phyloP scores from a whole-genome alignment of 2,888 invertebrate species.

The Ferdinandea cuprea region DNA sequence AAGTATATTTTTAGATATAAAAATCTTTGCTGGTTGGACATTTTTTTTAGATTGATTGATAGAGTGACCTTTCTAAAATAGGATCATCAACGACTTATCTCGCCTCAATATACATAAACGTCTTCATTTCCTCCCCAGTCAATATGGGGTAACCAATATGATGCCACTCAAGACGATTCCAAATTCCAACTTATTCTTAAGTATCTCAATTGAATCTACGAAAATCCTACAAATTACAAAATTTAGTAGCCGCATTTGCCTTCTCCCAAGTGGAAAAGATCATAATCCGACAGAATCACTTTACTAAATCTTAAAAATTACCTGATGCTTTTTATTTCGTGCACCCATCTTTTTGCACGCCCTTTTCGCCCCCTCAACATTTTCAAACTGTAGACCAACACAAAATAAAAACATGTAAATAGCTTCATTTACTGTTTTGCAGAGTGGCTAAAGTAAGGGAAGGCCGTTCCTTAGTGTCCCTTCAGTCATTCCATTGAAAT shows the following conservation, averaged over 20 bases:
- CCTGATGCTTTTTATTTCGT: conserved; percentile 67
- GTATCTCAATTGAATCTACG: neutral
- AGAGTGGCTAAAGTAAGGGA: conserved; percentile 6
- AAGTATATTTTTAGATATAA: too few relatives aligned
- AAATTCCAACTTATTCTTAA: neutral
- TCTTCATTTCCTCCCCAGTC: neutral
- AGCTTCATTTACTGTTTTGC: conserved; percentile 66
- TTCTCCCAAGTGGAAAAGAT: conserved; percentile 29
- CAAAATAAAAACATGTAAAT: conserved; percentile 67
- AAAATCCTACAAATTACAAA: neutral
- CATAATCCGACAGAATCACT: conserved; percentile 60
- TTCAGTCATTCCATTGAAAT: conserved; percentile 69
- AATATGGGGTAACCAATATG: neutral
- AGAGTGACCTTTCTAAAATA: too few relatives aligned
- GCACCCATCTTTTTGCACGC: neutral
- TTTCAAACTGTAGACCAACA: conserved; percentile 52
- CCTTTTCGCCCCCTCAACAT: neutral
- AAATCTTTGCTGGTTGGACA: too few relatives aligned
- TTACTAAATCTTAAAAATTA: conserved; percentile 50
- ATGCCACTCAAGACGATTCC: neutral
- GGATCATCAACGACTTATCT: too few relatives aligned
- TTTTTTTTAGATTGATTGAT: too few relatives aligned
- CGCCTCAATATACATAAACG: too few relatives aligned
- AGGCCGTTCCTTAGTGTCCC: conserved; percentile 44
- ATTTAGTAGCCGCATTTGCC: neutral